Base-by-base conservation (phyloP, 2,113 vertebrate genomes). In the Nasalis larvatus region DNA sequence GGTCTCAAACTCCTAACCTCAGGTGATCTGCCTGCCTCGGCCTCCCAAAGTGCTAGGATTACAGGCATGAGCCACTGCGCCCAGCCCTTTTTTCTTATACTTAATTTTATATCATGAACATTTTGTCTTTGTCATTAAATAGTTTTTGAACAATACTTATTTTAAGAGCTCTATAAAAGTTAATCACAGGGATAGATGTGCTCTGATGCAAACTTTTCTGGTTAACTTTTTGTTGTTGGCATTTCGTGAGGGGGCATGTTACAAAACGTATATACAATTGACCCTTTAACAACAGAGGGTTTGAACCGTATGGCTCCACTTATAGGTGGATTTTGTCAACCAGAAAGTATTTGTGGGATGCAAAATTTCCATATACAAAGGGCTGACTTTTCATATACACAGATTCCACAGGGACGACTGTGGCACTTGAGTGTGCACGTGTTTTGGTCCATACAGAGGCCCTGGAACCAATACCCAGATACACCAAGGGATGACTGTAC, bases 111-210 rank as follows among this genome's bases (percentile, higher is more conserved):
- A 78, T 80, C 12, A 73, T 20, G n/a, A 95, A 73, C 12, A 21
- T 90, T 90, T 92, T 77, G 45, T 71, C 27, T 92, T 68, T 66
- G 54, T 77, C 40, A 54, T 81, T 78, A 80, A 42, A 80, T 83
- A 45, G 56, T 93, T 56, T 93, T 93, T 95, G 91, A 94, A 58
- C 17, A 88, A 17, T 92, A 30, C 30, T 92, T 88, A 47, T 63
- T 63, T 77, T 87, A 76, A 27, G 91, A 42, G 14, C n/a, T n/a
- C 83, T 8, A 20, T 74, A 63, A 66, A 56, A 86, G 11, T 66
- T 82, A 16, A 82, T 94, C 47, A 96, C 37, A 63, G 58, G 66
- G 74, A 86, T 76, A 91, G 45, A 77, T 88, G 56, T 66, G 58
- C 42, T 58, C 49, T 54, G 78, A 45, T 84, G 42, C 56, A 88